phyloP scores from a whole-genome alignment of 1,140 invertebrate genomes.

The Mya arenaria region DNA sequence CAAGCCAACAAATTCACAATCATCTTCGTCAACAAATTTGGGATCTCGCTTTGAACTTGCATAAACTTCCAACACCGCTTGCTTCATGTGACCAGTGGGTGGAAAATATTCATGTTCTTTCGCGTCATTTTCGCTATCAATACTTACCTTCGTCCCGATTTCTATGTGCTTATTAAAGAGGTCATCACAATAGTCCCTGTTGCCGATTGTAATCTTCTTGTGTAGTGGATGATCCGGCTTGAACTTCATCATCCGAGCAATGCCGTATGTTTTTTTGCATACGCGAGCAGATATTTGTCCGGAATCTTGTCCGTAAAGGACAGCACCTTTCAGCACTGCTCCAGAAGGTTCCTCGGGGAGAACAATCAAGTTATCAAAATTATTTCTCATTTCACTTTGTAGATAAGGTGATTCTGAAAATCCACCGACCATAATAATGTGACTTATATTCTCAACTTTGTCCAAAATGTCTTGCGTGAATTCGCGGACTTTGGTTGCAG shows the following conservation, averaged over 20 bases:
- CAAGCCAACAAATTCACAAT: conserved; percentile 31
- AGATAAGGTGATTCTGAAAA: conserved; percentile 59
- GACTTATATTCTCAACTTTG: conserved; percentile 14
- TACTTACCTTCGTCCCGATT: conserved; percentile 48
- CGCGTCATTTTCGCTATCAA: conserved; percentile 33
- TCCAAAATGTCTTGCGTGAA: not conserved
- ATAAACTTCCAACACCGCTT: conserved; percentile 60
- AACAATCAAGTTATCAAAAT: conserved; percentile 45
- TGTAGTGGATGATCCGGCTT: conserved; percentile 23
- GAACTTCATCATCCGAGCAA: conserved; percentile 34
- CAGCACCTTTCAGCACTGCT: conserved; percentile 59
- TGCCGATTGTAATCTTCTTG: conserved; percentile 29
- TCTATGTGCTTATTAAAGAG: conserved; percentile 61
- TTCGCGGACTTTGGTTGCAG: not conserved
- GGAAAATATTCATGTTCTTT: conserved; percentile 56
- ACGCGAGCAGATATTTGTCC: conserved; percentile 45
- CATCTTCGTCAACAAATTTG: conserved; percentile 40
- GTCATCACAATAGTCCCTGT: conserved; percentile 54
- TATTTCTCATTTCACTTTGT: conserved; percentile 35
- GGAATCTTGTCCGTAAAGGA: conserved; percentile 57
- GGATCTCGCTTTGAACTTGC: conserved; percentile 40
- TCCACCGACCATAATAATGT: conserved; percentile 57
- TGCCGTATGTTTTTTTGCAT: conserved; percentile 61
- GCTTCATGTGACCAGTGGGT: not conserved
- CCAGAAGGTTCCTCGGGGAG: conserved; percentile 50